phyloP scores from a whole-genome alignment of 1,140 invertebrate species.

The Meloidogyne floridensis region DNA sequence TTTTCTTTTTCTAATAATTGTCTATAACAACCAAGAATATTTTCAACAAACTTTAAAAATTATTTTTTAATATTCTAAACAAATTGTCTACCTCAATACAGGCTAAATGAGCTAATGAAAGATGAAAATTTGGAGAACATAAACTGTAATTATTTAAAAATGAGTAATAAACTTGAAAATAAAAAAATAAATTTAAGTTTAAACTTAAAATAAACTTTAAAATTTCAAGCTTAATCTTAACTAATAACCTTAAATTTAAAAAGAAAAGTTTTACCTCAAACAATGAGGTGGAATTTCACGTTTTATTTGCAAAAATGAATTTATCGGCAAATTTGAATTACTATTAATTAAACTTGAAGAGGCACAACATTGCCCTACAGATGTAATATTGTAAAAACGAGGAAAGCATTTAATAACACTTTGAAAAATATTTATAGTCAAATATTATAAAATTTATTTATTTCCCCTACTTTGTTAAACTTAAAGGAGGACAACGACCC shows the following conservation, averaged over 20 bases:
- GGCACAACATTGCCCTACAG: constrained; percentile 26
- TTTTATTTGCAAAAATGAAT: background rate
- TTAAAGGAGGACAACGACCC: constrained; percentile 33
- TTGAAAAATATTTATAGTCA: background rate
- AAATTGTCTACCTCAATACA: constrained; percentile 3
- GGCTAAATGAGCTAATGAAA: constrained; percentile 22
- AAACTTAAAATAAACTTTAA: too few species aligned
- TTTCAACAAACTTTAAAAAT: constrained; percentile 23
- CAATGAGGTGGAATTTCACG: constrained; percentile 16
- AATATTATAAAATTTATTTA: background rate
- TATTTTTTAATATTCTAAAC: background rate
- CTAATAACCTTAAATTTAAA: too few species aligned
- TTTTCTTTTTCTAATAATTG: constrained; percentile 14
- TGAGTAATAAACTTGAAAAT: background rate
- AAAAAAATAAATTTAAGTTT: too few species aligned
- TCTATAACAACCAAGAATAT: constrained; percentile 26
- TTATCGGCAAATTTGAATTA: background rate
- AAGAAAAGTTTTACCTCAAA: background rate
- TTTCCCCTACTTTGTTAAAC: constrained; percentile 27
- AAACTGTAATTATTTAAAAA: constrained; percentile 19
- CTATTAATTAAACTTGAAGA: background rate
- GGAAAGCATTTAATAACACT: constrained; percentile 32
- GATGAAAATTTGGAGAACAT: constrained; percentile 29
- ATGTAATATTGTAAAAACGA: constrained; percentile 24
- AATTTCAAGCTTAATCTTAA: too few species aligned